Conservation (phyloP, 2,888 invertebrate species). For the Oscheius onirici region DNA sequence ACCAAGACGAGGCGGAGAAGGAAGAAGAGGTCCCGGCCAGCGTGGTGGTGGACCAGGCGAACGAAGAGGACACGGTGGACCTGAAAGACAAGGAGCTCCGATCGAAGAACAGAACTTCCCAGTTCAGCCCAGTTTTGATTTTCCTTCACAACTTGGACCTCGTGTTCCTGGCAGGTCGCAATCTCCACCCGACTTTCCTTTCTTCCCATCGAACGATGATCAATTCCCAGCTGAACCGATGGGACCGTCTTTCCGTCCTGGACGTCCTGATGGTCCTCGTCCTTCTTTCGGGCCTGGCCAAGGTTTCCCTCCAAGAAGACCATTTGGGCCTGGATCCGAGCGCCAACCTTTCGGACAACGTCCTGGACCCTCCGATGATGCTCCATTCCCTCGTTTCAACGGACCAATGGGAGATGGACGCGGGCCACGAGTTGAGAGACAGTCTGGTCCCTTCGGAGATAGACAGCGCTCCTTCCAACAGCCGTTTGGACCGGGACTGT, state of each 20-base stretch:
- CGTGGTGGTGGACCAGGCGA: background rate
- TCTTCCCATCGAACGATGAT: background rate
- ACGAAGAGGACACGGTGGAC: conserved; percentile 7
- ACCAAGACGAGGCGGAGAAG: background rate
- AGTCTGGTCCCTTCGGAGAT: background rate
- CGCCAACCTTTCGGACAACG: conserved; percentile 11
- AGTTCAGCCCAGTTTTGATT: no score
- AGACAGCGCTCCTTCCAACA: background rate
- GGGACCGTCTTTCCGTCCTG: background rate
- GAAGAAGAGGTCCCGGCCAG: conserved; percentile 3
- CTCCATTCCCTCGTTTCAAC: conserved; percentile 6
- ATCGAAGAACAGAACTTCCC: no score
- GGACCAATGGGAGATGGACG: conserved; percentile 14
- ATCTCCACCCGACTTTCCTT: conserved; percentile 1
- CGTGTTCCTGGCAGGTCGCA: no score
- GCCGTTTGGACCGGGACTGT: conserved; percentile 13
- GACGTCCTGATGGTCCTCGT: background rate
- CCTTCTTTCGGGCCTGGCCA: background rate
- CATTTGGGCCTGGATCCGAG: background rate
- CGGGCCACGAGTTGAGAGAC: conserved; percentile 10
- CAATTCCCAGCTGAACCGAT: background rate
- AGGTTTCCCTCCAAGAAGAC: conserved; percentile 10
- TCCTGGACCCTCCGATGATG: background rate
- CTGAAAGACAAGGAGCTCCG: background rate
- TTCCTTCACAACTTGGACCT: no score